These are phyloP conservation scores for Drosophila lutescens DNA, from an alignment of 2,888 invertebrate genomes.

Conservation along the genomic window DNA sequence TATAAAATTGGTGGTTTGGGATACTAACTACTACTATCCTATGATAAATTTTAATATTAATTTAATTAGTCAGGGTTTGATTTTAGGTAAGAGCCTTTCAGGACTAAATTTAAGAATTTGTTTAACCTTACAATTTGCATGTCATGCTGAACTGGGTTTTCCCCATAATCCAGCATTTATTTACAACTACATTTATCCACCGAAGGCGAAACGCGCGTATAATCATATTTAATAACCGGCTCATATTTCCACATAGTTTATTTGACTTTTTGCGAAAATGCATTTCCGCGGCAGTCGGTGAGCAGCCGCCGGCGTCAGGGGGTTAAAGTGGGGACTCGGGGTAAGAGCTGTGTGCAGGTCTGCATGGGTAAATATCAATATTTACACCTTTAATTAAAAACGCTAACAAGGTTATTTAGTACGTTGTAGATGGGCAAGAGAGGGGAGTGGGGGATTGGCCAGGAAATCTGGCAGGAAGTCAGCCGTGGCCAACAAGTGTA, in stretches of 20 bases:
- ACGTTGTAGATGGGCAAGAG: constrained; percentile 19
- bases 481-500: constrained; percentile 47
- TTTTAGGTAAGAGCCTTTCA: not conserved
- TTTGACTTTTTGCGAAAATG: constrained; percentile 72
- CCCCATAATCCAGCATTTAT: constrained; percentile 12
- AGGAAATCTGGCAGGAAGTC: constrained; percentile 64
- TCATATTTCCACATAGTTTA: constrained; percentile 76
- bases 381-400: constrained; percentile 84
- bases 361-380: constrained; percentile 80
- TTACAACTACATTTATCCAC: constrained; percentile 22
- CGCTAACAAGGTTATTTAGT: constrained; percentile 84
- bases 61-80: not conserved
- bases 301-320: constrained; percentile 14
- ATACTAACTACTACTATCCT: no score
- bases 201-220: constrained; percentile 24
- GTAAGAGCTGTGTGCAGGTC: constrained; percentile 32
- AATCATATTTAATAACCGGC: constrained; percentile 51
- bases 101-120: not conserved
- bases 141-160: not conserved
- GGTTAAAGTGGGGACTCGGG: not conserved
- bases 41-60: no score
- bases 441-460: constrained; percentile 7
- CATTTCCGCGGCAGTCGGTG: constrained; percentile 64
- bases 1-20: no score
- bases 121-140: not conserved